Evolutionary conservation across 2,113 vertebrate species (phyloP).

Genomic region (Passerina amoena): DNA sequence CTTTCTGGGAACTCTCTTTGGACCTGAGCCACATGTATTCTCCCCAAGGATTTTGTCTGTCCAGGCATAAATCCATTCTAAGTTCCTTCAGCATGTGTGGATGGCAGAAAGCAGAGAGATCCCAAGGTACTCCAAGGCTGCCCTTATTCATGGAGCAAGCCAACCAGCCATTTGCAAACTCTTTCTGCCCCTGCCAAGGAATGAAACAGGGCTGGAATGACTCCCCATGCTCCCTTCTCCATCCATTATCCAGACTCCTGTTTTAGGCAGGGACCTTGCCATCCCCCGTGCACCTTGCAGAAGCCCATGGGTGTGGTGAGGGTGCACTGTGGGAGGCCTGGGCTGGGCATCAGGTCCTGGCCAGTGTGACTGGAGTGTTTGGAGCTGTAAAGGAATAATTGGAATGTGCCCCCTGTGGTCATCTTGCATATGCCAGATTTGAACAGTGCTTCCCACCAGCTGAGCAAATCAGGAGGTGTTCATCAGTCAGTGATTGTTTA

Average conservation of each 20-base stretch:
- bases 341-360: not conserved
- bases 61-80: not conserved
- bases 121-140: not conserved
- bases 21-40: not conserved
- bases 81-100: not conserved
- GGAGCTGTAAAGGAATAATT: not conserved
- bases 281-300: not conserved
- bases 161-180: not conserved
- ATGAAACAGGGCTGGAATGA: not conserved
- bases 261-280: not conserved
- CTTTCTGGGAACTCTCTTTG: not conserved
- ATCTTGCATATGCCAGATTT: not conserved
- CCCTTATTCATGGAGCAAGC: not conserved
- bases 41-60: not conserved
- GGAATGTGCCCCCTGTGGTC: not conserved
- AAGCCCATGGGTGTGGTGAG: not conserved
- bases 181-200: not conserved
- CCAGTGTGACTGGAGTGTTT: not conserved
- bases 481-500: not conserved
- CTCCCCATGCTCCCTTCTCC: not conserved
- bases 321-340: not conserved
- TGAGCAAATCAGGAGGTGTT: accelerated
- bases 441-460: not conserved
- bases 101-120: not conserved
- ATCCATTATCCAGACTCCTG: not conserved